A percentile compares a stretch with the other conserved stretches of the same genome.
Evolutionary conservation across 2,797 vertebrate genomes (phyloP).

Genomic region (Petrocephalus schoutedeni): DNA sequence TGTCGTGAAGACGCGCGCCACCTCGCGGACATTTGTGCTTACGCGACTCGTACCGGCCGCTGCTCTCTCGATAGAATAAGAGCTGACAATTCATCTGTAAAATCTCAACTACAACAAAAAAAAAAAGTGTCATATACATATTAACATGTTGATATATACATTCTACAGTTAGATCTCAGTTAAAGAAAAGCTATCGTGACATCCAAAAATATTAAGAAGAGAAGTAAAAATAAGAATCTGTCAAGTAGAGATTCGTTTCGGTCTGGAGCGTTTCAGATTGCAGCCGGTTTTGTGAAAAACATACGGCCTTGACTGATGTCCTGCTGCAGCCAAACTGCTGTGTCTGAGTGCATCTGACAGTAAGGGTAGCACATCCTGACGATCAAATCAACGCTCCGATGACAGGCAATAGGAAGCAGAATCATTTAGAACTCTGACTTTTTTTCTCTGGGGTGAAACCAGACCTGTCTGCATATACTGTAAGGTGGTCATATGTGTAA

Average conservation of each 20-base stretch:
- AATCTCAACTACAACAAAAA: constrained; percentile 28
- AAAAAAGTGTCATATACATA: constrained; percentile 41
- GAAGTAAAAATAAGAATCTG: constrained; percentile 32
- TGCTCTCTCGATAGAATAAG: constrained; percentile 13
- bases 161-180: constrained; percentile 59
- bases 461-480: constrained; percentile 12
- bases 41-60: constrained; percentile 30
- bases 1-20: neutral
- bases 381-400: constrained; percentile 52
- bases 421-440: constrained; percentile 32
- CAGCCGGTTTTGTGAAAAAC: constrained; percentile 30
- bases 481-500: constrained; percentile 44
- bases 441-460: constrained; percentile 39
- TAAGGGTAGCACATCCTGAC: constrained; percentile 48
- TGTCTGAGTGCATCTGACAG: constrained; percentile 47
- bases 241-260: constrained; percentile 52
- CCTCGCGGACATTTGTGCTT: neutral
- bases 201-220: constrained; percentile 52
- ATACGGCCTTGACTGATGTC: constrained; percentile 35
- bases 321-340: constrained; percentile 51
- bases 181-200: constrained; percentile 47
- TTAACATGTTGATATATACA: constrained; percentile 54
- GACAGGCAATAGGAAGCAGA: constrained; percentile 42
- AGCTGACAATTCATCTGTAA: constrained; percentile 35
- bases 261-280: constrained; percentile 60